These are phyloP conservation scores for Psammodynastes pulverulentus DNA, from an alignment of 2,113 vertebrate genomes.

Conservation along the genomic window DNA sequence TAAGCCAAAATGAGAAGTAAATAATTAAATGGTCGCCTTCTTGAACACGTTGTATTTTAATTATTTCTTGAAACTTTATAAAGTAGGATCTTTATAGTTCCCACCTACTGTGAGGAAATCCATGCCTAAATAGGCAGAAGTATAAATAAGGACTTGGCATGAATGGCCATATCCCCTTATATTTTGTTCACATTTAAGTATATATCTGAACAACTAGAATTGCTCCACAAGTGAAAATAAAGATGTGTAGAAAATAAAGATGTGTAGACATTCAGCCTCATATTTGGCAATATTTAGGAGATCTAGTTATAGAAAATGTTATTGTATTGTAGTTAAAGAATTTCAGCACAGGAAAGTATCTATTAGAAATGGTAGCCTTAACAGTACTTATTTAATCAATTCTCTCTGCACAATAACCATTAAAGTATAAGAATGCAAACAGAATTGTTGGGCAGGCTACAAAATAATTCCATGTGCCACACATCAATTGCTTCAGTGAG, in stretches of 20 bases:
- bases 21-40: background rate
- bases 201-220: background rate
- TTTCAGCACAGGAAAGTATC: background rate
- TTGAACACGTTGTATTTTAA: background rate
- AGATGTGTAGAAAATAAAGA: background rate
- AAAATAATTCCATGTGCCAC: background rate
- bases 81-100: background rate
- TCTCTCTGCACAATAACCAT: background rate
- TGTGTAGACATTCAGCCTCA: background rate
- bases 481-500: background rate
- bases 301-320: background rate
- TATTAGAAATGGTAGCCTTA: background rate
- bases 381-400: background rate
- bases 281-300: background rate
- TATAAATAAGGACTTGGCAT: background rate
- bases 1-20: background rate
- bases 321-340: background rate
- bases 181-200: background rate
- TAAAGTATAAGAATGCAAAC: background rate
- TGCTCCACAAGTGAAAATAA: background rate
- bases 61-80: background rate
- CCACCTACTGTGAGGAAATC: background rate
- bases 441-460: background rate
- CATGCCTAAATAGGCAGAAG: background rate
- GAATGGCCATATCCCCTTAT: background rate